Conservation (phyloP, 2,797 vertebrate species). For the Poeciliopsis infans region DNA sequence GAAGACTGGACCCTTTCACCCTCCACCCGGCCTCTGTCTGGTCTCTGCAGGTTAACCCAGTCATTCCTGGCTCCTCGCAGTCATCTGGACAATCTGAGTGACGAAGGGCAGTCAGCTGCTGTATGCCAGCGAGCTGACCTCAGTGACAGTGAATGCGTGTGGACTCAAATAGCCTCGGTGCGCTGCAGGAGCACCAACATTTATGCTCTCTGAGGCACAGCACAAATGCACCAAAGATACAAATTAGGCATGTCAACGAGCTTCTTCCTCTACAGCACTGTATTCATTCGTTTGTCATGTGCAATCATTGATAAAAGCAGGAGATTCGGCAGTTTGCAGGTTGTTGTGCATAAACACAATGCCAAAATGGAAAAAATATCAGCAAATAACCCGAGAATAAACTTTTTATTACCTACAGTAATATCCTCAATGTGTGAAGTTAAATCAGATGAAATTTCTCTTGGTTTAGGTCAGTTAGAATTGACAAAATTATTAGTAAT, state of each 20-base stretch:
- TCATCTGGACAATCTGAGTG: conserved; percentile 38
- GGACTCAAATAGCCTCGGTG: conserved; percentile 33
- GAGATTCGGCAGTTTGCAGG: neutral
- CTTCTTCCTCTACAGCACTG: neutral
- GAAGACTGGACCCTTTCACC: neutral
- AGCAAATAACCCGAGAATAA: neutral
- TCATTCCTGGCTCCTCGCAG: conserved; percentile 32
- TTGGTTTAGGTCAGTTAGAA: neutral
- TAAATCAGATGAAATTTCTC: neutral
- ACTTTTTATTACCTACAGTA: neutral
- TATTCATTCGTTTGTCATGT: too few relatives aligned
- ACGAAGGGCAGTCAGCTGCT: conserved; percentile 57
- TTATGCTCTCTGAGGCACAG: neutral
- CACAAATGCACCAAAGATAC: neutral
- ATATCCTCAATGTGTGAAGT: neutral
- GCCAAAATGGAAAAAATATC: neutral
- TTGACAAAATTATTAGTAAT: neutral
- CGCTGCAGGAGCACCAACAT: neutral
- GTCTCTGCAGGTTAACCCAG: conserved; percentile 33
- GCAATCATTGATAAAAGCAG: neutral
- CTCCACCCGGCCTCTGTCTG: neutral
- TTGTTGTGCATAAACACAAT: neutral
- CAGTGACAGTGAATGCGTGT: conserved; percentile 18
- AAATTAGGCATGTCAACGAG: neutral
- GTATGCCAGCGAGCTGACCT: conserved; percentile 38